A percentile compares a stretch with the other conserved stretches of the same genome.
Conservation (phyloP, 2,888 invertebrate genomes). For the Drosophila borealis region DNA sequence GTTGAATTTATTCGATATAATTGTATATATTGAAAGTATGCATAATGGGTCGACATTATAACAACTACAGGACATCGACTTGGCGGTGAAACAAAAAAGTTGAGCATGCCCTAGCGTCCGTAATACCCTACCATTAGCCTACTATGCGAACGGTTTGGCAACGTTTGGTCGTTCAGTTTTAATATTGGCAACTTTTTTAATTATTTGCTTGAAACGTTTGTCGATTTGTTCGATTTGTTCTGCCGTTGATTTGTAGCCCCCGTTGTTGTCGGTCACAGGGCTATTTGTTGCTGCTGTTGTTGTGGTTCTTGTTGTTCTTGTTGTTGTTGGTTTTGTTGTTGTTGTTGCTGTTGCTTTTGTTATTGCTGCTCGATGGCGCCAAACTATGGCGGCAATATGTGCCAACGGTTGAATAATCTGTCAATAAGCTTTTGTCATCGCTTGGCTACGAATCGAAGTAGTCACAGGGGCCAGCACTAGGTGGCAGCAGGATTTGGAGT, state of each 20-base stretch:
- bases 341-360: slow-evolving; percentile 34
- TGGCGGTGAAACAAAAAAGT: not conserved
- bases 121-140: not conserved
- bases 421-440: slow-evolving; percentile 82
- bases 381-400: slow-evolving; percentile 81
- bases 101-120: not conserved
- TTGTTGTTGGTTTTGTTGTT: slow-evolving; percentile 16
- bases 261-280: slow-evolving; percentile 27
- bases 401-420: slow-evolving; percentile 81
- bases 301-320: slow-evolving; percentile 19
- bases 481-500: not conserved
- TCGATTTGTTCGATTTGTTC: slow-evolving; percentile 69
- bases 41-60: not conserved
- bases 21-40: not conserved
- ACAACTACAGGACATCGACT: too few species aligned
- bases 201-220: slow-evolving; percentile 80
- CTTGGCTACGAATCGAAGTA: slow-evolving; percentile 43
- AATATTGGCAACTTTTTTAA: slow-evolving; percentile 84
- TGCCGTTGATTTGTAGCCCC: slow-evolving; percentile 69
- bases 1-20: not conserved
- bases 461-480: slow-evolving; percentile 11
- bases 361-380: slow-evolving; percentile 56
- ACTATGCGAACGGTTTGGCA: slow-evolving; percentile 46
- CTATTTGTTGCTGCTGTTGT: slow-evolving; percentile 14
- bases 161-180: slow-evolving; percentile 69